phyloP scores from a whole-genome alignment of 2,888 invertebrate genomes.

The Aspidiotus rigidus region DNA sequence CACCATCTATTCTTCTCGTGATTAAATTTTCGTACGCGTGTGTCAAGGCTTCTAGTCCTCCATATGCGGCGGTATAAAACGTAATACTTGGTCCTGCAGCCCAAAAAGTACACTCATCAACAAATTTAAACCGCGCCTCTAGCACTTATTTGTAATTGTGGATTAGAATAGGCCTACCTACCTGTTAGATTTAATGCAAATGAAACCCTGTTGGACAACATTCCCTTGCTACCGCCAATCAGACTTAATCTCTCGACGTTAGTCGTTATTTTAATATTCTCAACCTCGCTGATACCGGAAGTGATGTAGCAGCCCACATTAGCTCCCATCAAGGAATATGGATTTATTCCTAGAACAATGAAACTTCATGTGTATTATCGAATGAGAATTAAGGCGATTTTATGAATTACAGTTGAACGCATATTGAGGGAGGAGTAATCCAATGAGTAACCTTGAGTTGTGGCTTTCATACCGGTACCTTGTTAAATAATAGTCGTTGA shows the following conservation, averaged over 20 bases:
- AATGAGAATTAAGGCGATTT: too few relatives aligned
- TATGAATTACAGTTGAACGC: too few relatives aligned
- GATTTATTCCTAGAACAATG: constrained; percentile 43
- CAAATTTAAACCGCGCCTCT: background rate
- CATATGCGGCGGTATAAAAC: constrained; percentile 55
- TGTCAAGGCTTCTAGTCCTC: constrained; percentile 54
- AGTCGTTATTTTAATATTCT: constrained; percentile 28
- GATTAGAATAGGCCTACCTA: constrained; percentile 37
- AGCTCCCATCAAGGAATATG: constrained; percentile 44
- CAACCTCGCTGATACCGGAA: constrained; percentile 45
- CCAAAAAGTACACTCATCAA: background rate
- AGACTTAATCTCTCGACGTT: constrained; percentile 57
- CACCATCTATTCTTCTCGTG: constrained; percentile 46
- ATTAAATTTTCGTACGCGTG: constrained; percentile 45
- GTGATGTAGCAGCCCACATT: constrained; percentile 46
- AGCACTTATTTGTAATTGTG: background rate
- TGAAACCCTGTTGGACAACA: constrained; percentile 55
- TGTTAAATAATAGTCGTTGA: too few relatives aligned
- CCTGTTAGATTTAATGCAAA: constrained; percentile 53
- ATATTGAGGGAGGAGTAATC: too few relatives aligned
- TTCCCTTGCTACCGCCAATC: constrained; percentile 54
- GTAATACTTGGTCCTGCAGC: constrained; percentile 49
- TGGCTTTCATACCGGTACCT: too few relatives aligned
- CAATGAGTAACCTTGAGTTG: too few relatives aligned
- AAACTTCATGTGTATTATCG: background rate